These are phyloP conservation scores for Hoplostethus mediterraneus DNA, from an alignment of 2,797 vertebrate genomes.

Conservation along the genomic window DNA sequence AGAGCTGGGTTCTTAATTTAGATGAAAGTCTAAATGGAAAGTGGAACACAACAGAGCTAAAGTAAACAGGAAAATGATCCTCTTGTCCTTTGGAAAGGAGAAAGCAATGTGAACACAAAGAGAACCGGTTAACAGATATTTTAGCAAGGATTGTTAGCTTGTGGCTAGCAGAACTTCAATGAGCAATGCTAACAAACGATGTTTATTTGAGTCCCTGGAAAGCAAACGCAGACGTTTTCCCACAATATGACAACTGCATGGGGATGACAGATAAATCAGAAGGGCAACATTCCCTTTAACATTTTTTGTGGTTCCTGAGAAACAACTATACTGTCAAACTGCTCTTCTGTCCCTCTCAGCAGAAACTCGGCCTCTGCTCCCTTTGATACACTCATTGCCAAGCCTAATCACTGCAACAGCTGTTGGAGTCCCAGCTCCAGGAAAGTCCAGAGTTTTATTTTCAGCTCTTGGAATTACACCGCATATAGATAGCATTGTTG, in stretches of 20 bases:
- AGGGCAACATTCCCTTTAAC: no score
- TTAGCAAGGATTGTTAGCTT: no score
- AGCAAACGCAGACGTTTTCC: no score
- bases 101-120: not conserved
- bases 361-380: not conserved
- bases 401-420: conserved; percentile 35
- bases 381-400: conserved; percentile 4
- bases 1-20: not conserved
- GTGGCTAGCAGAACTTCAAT: no score
- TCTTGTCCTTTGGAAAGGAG: not conserved
- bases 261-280: not conserved
- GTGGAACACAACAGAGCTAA: not conserved
- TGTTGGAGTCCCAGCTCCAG: conserved; percentile 7
- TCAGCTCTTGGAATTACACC: not conserved
- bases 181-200: no score
- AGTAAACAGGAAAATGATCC: not conserved
- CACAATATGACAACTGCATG: no score
- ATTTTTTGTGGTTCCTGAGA: not conserved
- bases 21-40: not conserved
- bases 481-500: not conserved
- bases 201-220: no score
- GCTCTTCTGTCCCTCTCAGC: not conserved
- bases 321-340: not conserved
- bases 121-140: not conserved
- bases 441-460: conserved; percentile 7